Conservation (phyloP, 1,140 invertebrate species). For the Drosophila mojavensis region DNA sequence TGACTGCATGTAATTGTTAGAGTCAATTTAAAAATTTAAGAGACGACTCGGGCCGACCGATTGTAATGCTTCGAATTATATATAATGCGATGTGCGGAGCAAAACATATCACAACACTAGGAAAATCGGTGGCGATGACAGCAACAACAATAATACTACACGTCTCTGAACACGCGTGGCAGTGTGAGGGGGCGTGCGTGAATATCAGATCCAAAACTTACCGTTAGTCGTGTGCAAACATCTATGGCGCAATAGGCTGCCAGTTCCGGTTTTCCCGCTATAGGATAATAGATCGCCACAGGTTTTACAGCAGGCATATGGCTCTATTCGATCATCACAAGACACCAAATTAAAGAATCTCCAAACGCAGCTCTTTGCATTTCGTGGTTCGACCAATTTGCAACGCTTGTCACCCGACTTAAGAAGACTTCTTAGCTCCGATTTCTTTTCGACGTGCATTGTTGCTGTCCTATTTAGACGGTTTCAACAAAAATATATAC, state of each 20-base stretch:
- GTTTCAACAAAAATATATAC: conserved; percentile 35
- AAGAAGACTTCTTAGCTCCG: conserved; percentile 58
- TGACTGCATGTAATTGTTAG: too few relatives aligned
- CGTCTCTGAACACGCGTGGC: conserved; percentile 67
- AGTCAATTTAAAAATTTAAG: background rate
- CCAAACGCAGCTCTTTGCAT: conserved; percentile 73
- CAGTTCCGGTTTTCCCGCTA: conserved; percentile 69
- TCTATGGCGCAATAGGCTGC: conserved; percentile 67
- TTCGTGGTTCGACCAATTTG: conserved; percentile 65
- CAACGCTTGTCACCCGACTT: conserved; percentile 68
- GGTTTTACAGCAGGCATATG: conserved; percentile 71
- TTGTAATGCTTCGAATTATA: background rate
- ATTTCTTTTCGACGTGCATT: conserved; percentile 72
- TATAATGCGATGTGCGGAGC: background rate
- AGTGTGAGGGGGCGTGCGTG: conserved; percentile 57
- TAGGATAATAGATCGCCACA: conserved; percentile 71
- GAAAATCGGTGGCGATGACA: conserved; percentile 48
- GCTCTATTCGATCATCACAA: conserved; percentile 65
- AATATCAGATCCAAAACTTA: conserved; percentile 69
- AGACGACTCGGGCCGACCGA: background rate
- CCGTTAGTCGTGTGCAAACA: conserved; percentile 72
- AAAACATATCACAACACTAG: conserved; percentile 43
- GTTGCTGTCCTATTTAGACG: background rate
- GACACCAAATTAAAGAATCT: conserved; percentile 70
- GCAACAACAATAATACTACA: conserved; percentile 23